A percentile compares a stretch with the other conserved stretches of the same genome.
Conservation (phyloP, 2,888 invertebrate species). For the Neuroscelio doddi region DNA sequence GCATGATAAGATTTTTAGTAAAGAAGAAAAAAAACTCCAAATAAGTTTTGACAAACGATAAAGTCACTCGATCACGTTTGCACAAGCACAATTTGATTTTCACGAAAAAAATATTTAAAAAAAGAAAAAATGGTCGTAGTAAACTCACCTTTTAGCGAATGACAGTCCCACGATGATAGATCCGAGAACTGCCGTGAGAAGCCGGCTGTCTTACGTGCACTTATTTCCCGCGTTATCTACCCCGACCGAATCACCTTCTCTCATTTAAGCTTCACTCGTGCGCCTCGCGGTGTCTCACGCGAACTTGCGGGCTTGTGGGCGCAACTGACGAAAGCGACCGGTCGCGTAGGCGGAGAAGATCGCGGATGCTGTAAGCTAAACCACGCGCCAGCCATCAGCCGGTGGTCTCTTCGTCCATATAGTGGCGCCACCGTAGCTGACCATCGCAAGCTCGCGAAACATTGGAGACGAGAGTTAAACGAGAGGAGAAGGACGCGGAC, state of each 20-base stretch:
- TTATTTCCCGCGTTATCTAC: slow-evolving; percentile 40
- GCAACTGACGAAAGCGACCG: slow-evolving; percentile 70
- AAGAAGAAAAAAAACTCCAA: too few species aligned
- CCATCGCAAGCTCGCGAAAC: slow-evolving; percentile 60
- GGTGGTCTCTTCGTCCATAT: slow-evolving; percentile 66
- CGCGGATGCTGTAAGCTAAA: slow-evolving; percentile 69
- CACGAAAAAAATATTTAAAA: neutral
- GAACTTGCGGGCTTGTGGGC: slow-evolving; percentile 72
- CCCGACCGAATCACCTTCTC: slow-evolving; percentile 25
- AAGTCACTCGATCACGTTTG: too few species aligned
- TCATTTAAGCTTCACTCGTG: slow-evolving; percentile 44
- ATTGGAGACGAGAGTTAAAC: slow-evolving; percentile 32
- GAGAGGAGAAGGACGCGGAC: too few species aligned
- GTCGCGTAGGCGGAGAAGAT: slow-evolving; percentile 71
- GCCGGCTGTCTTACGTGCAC: slow-evolving; percentile 44
- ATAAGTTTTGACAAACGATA: too few species aligned
- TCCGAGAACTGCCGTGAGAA: slow-evolving; percentile 49
- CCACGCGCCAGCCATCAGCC: slow-evolving; percentile 57
- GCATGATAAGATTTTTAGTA: too few species aligned
- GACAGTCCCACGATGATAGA: slow-evolving; percentile 37
- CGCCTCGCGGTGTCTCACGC: slow-evolving; percentile 59
- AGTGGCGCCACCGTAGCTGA: slow-evolving; percentile 67
- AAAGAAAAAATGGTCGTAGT: neutral
- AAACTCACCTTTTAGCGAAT: slow-evolving; percentile 30
- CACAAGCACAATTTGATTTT: neutral